Base-by-base conservation (phyloP, 2,888 invertebrate species). In the Rhorus exstirpatorius region DNA sequence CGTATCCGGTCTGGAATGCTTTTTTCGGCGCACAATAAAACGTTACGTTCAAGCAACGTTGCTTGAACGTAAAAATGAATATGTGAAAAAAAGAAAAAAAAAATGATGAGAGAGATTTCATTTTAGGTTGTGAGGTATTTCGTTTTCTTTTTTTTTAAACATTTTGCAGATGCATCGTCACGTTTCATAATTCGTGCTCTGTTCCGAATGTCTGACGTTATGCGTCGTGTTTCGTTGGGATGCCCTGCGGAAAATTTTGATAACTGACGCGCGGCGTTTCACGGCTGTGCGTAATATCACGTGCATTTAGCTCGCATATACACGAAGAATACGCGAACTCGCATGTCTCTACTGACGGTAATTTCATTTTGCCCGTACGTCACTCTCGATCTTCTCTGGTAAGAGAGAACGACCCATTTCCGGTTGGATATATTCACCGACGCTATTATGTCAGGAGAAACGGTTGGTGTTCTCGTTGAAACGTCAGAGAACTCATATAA, bases 401-500 rank as follows among this genome's bases (percentile, higher is more conserved):
- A 55, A 58, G 44, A 58, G 44, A 21, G 49, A 61, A 35, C 41
- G 49, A 72, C 61, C 38, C 21, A 14, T 60, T 61, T 61, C 61
- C 35, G 38, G 72, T 12, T 61, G 49, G 49, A 72, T 72, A 72
- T 72, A 46, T 46, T 49, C 31, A n/a, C 60, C 46, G 71, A 60
- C 12, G 71, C 58, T 60, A 60, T 71, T 60, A 60, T 31, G 49
- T 58, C 60, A 35, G 31, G n/a, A 35, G 21, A 10, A 60, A 71
- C 19, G 65, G 35, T 6, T 44, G 24, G 14, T 55, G 55, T 10
- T 8, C 49, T 21, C 44, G 17, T 38, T 14, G 46, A 49, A 49
- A 19, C 35, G 12, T 14, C 17, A 14, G 12, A 67, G 7, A 35
- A 14, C 35, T 24, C 53, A 14, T 51, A 51, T 24, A 38, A 35